These are phyloP conservation scores for Oceanites oceanicus DNA, from an alignment of 2,113 vertebrate genomes.

Conservation along the genomic window DNA sequence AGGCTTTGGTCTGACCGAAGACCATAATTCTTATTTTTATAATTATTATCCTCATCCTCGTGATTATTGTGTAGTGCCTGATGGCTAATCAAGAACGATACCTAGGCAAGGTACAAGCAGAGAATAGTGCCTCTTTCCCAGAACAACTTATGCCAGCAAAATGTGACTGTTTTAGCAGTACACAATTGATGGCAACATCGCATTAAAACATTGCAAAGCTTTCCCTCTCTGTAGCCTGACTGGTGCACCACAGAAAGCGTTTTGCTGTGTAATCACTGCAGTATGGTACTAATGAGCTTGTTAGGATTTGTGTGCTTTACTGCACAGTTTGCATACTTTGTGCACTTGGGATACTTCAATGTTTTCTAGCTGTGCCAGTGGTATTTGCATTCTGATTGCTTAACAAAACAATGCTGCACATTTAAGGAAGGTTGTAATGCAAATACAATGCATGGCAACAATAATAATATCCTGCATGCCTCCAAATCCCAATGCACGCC, in stretches of 20 bases:
- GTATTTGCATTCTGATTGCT: slow-evolving; percentile 46
- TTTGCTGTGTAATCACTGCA: slow-evolving; percentile 50
- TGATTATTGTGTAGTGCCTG: neutral
- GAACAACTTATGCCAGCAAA: neutral
- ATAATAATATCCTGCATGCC: neutral
- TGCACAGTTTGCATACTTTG: slow-evolving; percentile 38
- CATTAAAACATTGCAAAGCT: neutral
- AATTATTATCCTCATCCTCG: neutral
- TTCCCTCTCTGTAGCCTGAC: neutral
- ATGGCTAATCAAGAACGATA: neutral
- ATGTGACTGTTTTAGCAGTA: neutral
- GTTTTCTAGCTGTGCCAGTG: slow-evolving; percentile 19
- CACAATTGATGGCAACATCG: neutral
- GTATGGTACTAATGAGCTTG: slow-evolving; percentile 49
- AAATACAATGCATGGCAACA: neutral
- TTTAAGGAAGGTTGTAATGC: slow-evolving; percentile 5
- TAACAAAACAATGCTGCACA: slow-evolving; percentile 15
- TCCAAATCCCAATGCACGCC: neutral
- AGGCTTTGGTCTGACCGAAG: neutral
- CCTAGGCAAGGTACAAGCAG: neutral
- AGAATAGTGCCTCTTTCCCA: neutral
- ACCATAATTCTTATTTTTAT: neutral
- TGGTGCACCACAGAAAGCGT: slow-evolving; percentile 2
- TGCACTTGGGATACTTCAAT: slow-evolving; percentile 16
- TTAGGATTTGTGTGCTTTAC: slow-evolving; percentile 56